Evolutionary conservation across 2,113 vertebrate species (phyloP), one percentile per base, ranked within the genome.

Genomic region (Marmota flaviventris): DNA sequence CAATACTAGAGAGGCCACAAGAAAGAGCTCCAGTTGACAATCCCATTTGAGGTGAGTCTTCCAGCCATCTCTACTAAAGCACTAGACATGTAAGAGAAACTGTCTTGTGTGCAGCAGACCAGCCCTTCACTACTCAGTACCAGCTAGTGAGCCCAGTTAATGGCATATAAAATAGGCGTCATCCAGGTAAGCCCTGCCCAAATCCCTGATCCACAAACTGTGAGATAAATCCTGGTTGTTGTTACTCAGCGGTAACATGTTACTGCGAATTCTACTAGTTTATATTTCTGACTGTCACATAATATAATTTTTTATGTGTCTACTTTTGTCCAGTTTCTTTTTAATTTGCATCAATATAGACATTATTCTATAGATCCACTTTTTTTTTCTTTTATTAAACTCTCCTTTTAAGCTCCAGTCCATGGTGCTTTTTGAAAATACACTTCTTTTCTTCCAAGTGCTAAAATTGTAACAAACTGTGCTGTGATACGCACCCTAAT

Each of bases 261-360:
- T 73, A 61, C 34, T 81, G 18, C 1, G 86, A n/a, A 14, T 76
- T 56, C 17, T 45, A 8, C 11, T 83, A 17, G 11, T 93, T 79
- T 69, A 82, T 65, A 42, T 85, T 92, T 91, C 48, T 72, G 42
- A n/a, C n/a, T 75, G 20, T 29, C 58, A 16, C 48, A 45, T 25
- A 75, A 45, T 22, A 25, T 58, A 34, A 6, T 63, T 65, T 65
- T 45, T 77, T 86, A 72, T 37, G 32, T 37, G 39, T 81, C 32
- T 81, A 34, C 17, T 63, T 89, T 87, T 69, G 78, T 53, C 37
- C 20, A 34, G 67, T 42, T 72, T 85, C 14, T 92, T 90, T 91
- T 72, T 45, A 61, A 95, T 77, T 97, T 94, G n/a, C n/a, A 82
- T 93, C 53, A 63, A 69, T 39, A 42, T n/a, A 48, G 5, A 24